Evolutionary conservation across 2,888 invertebrate species (phyloP), one percentile per base, ranked within the genome.

Genomic region (Nudaria mundana): DNA sequence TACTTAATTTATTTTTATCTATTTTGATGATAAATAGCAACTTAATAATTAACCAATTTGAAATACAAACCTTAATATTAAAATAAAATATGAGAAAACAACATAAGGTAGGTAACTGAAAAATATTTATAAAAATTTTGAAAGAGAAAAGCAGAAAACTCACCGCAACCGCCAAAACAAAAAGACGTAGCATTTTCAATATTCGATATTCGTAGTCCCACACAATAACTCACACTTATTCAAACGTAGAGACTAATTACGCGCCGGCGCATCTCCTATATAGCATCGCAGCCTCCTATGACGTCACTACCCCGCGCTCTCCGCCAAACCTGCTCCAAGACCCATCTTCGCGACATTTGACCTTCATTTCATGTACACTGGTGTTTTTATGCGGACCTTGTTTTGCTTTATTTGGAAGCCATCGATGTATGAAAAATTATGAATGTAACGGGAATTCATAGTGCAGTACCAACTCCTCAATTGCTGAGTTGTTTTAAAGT

Each of bases 201-300:
- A 16, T 23, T 57, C 42, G 44, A 38, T 49, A 57, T 52, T 57
- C 40, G 28, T 15, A 11, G 16, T 22, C 47, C 35, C 61, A 66
- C 73, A 75, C 75, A 61, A 68, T 60, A 65, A 42, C 58, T 64
- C 66, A 66, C 73, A 69, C 74, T 57, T 54, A 66, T 63, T 64
- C 63, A 69, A 71, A 74, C 72, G 78, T 75, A 74, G 53, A 56
- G 69, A 66, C 65, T 66, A 61, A 46, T 53, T 68, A 56, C 63
- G 57, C 71, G 72, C 70, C 48, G 41, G 76, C 77, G 69, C 81
- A 80, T 81, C 83, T 76, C 71, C 77, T 87, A 84, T 84, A 85
- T 87, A 87, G 65, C 71, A 51, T 44, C 68, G 59, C 81, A 81
- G 81, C 76, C 79, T 82, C 78, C 76, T 59, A 51, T 82, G 83